phyloP scores from a whole-genome alignment of 2,113 vertebrate genomes.

The Callithrix jacchus region DNA sequence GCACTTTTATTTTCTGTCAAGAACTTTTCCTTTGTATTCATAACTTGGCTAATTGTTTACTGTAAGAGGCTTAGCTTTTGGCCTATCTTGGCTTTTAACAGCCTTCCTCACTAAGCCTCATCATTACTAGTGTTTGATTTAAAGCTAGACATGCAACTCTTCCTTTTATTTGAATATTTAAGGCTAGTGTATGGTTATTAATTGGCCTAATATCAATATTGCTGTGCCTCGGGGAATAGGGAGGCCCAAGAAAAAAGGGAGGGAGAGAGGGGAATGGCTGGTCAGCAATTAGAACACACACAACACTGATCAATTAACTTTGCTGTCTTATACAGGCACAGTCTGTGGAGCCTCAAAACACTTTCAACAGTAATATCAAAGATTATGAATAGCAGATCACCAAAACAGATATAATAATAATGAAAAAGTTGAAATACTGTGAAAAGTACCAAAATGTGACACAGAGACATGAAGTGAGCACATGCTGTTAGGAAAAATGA shows the following conservation, averaged over 20 bases:
- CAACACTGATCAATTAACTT: background rate
- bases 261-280: background rate
- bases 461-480: background rate
- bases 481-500: background rate
- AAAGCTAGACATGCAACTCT: too few relatives aligned
- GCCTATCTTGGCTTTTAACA: too few relatives aligned
- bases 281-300: background rate
- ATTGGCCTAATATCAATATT: background rate
- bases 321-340: background rate
- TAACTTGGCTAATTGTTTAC: too few relatives aligned
- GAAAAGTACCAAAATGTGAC: too few relatives aligned
- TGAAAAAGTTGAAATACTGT: background rate
- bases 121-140: too few relatives aligned
- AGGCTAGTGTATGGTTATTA: too few relatives aligned
- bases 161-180: too few relatives aligned
- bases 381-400: background rate
- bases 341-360: background rate
- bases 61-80: too few relatives aligned
- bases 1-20: too few relatives aligned
- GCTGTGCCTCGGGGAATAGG: background rate
- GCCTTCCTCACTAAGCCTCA: too few relatives aligned
- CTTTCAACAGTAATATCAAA: background rate
- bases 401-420: background rate
- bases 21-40: too few relatives aligned
- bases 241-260: background rate